phyloP scores from a whole-genome alignment of 2,113 vertebrate species.

The Sus scrofa region DNA sequence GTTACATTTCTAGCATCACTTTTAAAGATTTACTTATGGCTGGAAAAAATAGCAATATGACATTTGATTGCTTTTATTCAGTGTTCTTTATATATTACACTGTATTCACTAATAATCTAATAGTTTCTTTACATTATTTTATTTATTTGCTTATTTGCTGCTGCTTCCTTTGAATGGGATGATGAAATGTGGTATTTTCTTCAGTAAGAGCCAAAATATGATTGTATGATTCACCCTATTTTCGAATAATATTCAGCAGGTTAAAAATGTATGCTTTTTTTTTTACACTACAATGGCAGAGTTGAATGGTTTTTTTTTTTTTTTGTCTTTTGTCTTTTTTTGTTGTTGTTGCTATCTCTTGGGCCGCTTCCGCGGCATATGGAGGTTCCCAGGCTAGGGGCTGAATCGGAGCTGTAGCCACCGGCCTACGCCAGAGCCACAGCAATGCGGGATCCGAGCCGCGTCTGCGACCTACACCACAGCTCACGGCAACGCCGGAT shows the following conservation, averaged over 20 bases:
- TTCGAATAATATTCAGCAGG: not conserved
- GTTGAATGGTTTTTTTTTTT: too few relatives aligned
- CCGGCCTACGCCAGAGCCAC: too few relatives aligned
- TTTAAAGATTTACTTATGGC: not conserved
- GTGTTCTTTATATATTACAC: slow-evolving; percentile 28
- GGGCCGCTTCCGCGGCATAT: too few relatives aligned
- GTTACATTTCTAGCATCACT: slow-evolving; percentile 42
- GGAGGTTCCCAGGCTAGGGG: too few relatives aligned
- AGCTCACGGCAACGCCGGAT: too few relatives aligned
- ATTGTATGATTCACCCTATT: not conserved
- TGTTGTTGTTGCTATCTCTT: too few relatives aligned
- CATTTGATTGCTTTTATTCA: slow-evolving; percentile 47
- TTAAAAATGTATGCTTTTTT: slow-evolving; percentile 6
- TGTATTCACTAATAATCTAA: slow-evolving; percentile 25
- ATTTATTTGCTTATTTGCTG: slow-evolving; percentile 24
- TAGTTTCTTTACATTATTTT: slow-evolving; percentile 24
- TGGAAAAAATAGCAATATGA: not conserved
- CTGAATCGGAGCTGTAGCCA: too few relatives aligned
- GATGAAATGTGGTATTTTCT: slow-evolving; percentile 44
- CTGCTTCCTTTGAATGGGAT: slow-evolving; percentile 23
- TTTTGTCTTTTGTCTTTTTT: too few relatives aligned
- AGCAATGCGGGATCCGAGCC: too few relatives aligned
- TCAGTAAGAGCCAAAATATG: not conserved
- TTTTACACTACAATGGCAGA: too few relatives aligned
- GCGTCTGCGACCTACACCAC: too few relatives aligned